These are phyloP conservation scores for Cheiracanthium punctorium DNA, from an alignment of 2,888 invertebrate species.

Conservation along the genomic window DNA sequence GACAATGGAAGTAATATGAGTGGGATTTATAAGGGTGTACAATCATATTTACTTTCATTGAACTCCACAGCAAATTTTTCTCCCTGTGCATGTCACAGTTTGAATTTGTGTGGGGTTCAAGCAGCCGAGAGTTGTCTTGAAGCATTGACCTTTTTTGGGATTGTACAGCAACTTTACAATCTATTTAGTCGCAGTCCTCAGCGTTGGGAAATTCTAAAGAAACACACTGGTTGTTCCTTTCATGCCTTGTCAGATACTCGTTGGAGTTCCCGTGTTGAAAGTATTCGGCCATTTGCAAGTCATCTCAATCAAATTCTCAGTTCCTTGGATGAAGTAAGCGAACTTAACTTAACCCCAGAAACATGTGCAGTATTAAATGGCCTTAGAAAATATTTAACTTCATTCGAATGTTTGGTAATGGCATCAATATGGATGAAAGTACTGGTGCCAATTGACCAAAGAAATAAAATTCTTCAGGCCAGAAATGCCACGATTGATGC, in stretches of 20 bases:
- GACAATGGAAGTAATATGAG: not conserved
- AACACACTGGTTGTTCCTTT: not conserved
- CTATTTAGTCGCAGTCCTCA: not conserved
- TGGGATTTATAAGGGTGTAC: not conserved
- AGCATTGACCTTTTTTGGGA: conserved; percentile 16
- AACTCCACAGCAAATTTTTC: not conserved
- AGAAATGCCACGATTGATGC: not conserved
- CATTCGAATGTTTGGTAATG: not conserved
- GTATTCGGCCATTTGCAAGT: not conserved
- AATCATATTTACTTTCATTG: not conserved
- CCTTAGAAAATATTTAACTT: not conserved
- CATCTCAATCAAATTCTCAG: not conserved
- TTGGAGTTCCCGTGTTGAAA: too few relatives aligned
- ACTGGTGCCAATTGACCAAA: not conserved
- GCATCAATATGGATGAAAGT: not conserved
- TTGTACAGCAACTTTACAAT: not conserved
- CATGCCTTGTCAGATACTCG: not conserved
- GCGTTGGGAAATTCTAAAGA: not conserved
- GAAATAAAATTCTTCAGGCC: not conserved
- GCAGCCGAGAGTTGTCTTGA: conserved; percentile 12
- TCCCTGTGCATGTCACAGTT: not conserved
- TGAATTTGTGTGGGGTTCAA: not conserved
- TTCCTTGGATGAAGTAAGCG: not conserved
- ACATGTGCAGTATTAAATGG: not conserved
- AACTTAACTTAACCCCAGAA: not conserved